Conservation (phyloP, 2,797 vertebrate species). For the Loriculus beryllinus region DNA sequence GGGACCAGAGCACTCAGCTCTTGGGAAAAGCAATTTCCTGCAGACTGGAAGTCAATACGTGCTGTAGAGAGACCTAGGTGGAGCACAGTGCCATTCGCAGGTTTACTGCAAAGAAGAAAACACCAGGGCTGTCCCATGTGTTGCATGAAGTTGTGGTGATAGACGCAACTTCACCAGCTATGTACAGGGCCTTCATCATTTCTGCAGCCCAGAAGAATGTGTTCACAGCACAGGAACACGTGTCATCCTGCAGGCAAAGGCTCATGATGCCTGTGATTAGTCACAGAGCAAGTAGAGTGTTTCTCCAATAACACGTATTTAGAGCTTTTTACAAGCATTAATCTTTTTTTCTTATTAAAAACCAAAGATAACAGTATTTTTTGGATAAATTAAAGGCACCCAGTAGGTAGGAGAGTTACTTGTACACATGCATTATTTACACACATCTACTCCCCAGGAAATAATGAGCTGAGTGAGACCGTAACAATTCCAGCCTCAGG, state of each 20-base stretch:
- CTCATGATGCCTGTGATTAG: background rate
- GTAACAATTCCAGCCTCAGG: background rate
- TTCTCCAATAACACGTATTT: background rate
- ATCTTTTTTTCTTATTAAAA: background rate
- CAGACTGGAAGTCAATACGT: background rate
- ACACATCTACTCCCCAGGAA: background rate
- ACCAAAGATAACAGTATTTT: background rate
- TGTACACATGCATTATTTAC: background rate
- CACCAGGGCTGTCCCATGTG: background rate
- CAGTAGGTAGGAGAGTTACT: background rate
- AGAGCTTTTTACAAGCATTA: background rate
- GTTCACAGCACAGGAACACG: background rate
- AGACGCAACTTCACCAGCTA: too few species aligned
- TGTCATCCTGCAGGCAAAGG: fast-evolving
- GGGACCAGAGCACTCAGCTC: background rate
- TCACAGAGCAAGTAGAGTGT: background rate
- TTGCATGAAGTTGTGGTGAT: fast-evolving
- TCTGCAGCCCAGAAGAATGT: background rate
- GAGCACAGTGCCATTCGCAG: background rate
- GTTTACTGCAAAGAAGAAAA: background rate
- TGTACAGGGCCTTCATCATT: fast-evolving
- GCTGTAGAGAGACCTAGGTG: background rate
- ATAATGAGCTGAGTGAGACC: background rate
- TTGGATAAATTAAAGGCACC: background rate
- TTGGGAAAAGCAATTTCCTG: background rate